Evolutionary conservation across 2,113 vertebrate species (phyloP), one percentile per base, ranked within the genome.

Genomic region (Spea multiplicata): DNA sequence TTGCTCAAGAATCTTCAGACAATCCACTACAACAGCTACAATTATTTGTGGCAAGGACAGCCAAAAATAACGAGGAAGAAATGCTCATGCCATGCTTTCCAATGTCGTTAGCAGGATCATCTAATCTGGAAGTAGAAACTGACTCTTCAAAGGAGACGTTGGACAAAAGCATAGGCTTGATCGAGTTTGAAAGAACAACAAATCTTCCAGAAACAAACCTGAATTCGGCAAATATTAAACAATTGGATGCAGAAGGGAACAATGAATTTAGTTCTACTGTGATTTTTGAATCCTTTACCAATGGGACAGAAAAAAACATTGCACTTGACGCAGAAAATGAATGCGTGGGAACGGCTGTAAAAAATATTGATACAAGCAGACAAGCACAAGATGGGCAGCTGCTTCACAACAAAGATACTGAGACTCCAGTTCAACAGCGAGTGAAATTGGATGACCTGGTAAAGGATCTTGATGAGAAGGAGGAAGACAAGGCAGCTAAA

Each of bases 1-100:
- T 50, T 0, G 8, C 82, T 44, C 82, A 53, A 78, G 86, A 84
- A 12, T 68, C 82, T 0, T 44, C 82, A 17, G 74, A 81, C 3
- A 87, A 85, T 78, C 85, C 91, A 0, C 70, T 89, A 17, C 82
- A 83, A 75, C 91, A 92, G 30, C 86, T 89, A 8, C 89, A 90
- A 83, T 82, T 88, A 71, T 87, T 89, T 0, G 90, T 90, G 5
- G 84, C 88, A 16, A 79, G 88, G 17, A 89, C 90, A 0, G 85
- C 87, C 62, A 85, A 88, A 78, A 82, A 47, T 50, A 85, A 88
- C 0, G 87, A 88, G 2, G 83, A 88, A n/a, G 88, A 90, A 71
- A 49, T 89, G 80, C 4, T 88, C 70, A 49, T 67, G 52, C 83
- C 85, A 0, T 84, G 83, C 3, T 86, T 86, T 66, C 48, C 88